A percentile compares a stretch with the other conserved stretches of the same genome.
These are phyloP conservation scores for Bolinopsis microptera DNA, from an alignment of 37 sponge, comb jelly and placozoan species.

Conservation along the genomic window DNA sequence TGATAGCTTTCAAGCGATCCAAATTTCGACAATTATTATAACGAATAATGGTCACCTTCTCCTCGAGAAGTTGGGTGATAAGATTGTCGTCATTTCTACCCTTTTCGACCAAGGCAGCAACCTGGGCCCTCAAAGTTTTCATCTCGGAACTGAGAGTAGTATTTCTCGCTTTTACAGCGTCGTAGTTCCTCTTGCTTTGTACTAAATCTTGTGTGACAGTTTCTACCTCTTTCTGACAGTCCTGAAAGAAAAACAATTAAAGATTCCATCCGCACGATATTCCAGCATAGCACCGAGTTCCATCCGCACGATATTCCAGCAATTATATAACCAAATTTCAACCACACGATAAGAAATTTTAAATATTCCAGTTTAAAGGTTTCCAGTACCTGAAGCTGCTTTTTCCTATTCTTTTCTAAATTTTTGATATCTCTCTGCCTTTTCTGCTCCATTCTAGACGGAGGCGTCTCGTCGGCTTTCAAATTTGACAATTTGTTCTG, in stretches of 20 bases:
- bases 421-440: constrained; percentile 58
- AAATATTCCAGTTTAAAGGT: too few species aligned
- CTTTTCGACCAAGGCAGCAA: constrained; percentile 49
- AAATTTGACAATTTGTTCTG: constrained; percentile 25
- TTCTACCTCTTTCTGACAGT: constrained; percentile 20
- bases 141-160: constrained; percentile 9
- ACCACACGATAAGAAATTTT: too few species aligned
- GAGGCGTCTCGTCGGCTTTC: not conserved
- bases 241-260: not conserved
- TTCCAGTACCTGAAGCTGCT: constrained; percentile 54
- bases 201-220: not conserved
- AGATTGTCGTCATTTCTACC: constrained; percentile 37
- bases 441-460: constrained; percentile 11
- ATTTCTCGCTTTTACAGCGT: constrained; percentile 56
- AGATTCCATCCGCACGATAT: too few species aligned
- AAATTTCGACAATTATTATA: too few species aligned
- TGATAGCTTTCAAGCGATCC: too few species aligned
- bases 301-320: too few species aligned
- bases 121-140: constrained; percentile 1
- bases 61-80: constrained; percentile 24
- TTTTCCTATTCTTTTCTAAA: constrained; percentile 37
- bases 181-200: constrained; percentile 55
- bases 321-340: too few species aligned
- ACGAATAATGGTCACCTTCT: too few species aligned
- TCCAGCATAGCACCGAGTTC: too few species aligned